A percentile compares a stretch with the other conserved stretches of the same genome.
Conservation (phyloP, 2,888 invertebrate species). For the Napeogenes inachia region DNA sequence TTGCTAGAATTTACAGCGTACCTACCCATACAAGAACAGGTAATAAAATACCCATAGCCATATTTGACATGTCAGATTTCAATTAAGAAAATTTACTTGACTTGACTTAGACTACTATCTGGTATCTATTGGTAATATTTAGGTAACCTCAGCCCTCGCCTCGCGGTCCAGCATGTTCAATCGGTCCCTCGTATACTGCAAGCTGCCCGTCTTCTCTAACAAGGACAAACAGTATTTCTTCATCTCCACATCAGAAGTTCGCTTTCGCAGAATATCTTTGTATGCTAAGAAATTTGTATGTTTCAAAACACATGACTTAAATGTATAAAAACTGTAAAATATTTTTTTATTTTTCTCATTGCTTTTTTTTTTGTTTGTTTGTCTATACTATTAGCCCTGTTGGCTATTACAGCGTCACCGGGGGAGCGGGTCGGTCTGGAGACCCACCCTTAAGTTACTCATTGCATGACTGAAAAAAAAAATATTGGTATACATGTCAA, state of each 20-base stretch:
- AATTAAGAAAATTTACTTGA: not conserved
- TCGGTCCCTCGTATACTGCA: conserved; percentile 3
- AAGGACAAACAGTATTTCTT: conserved; percentile 7
- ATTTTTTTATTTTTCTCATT: no score
- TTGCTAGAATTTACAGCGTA: no score
- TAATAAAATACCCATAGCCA: not conserved
- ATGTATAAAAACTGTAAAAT: not conserved
- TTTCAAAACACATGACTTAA: not conserved
- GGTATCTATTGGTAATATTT: no score
- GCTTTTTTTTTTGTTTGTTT: no score
- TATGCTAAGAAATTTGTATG: not conserved
- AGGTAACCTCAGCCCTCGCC: not conserved
- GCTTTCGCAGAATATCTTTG: conserved; percentile 6
- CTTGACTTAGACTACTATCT: no score
- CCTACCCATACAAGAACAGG: no score
- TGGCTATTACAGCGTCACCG: no score
- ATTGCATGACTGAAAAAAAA: no score
- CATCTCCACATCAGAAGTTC: not conserved
- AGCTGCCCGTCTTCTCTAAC: conserved; percentile 10
- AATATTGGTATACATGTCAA: no score
- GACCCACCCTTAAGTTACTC: no score
- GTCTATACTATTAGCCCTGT: no score
- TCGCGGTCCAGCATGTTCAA: not conserved
- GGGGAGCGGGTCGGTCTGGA: no score
- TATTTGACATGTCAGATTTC: not conserved